Evolutionary conservation across 2,888 invertebrate species (phyloP).

Genomic region (Drosophila pegasa): DNA sequence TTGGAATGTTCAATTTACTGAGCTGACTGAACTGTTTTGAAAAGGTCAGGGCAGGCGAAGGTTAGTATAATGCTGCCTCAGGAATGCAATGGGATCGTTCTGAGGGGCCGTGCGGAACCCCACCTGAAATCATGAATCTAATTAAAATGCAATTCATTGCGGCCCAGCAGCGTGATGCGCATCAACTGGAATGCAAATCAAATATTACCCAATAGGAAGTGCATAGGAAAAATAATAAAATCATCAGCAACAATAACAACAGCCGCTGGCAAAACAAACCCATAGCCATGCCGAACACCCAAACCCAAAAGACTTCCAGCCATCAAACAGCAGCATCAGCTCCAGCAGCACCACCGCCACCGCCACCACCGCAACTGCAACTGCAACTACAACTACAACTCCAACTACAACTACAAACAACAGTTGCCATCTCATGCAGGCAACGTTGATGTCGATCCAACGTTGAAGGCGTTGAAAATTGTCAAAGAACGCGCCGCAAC

Average conservation of each 20-base stretch:
- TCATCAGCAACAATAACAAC: constrained; percentile 66
- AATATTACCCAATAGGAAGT: constrained; percentile 80
- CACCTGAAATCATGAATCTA: constrained; percentile 73
- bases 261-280: constrained; percentile 72
- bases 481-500: constrained; percentile 79
- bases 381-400: constrained; percentile 30
- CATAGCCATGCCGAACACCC: constrained; percentile 43
- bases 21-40: background rate
- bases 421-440: constrained; percentile 77
- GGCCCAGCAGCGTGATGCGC: constrained; percentile 61
- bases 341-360: constrained; percentile 18
- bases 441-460: constrained; percentile 61
- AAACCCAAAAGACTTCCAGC: constrained; percentile 54
- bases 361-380: constrained; percentile 26
- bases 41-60: constrained; percentile 44
- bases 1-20: constrained; percentile 52
- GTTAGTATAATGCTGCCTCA: constrained; percentile 11
- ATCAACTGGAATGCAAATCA: constrained; percentile 76
- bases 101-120: constrained; percentile 33
- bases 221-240: constrained; percentile 74
- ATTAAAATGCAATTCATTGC: constrained; percentile 80
- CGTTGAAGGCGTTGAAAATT: constrained; percentile 79
- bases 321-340: constrained; percentile 75
- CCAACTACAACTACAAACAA: constrained; percentile 35
- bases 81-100: constrained; percentile 45